Evolutionary conservation across 2,797 vertebrate genomes (phyloP).

Genomic region (Cyclopterus lumpus): DNA sequence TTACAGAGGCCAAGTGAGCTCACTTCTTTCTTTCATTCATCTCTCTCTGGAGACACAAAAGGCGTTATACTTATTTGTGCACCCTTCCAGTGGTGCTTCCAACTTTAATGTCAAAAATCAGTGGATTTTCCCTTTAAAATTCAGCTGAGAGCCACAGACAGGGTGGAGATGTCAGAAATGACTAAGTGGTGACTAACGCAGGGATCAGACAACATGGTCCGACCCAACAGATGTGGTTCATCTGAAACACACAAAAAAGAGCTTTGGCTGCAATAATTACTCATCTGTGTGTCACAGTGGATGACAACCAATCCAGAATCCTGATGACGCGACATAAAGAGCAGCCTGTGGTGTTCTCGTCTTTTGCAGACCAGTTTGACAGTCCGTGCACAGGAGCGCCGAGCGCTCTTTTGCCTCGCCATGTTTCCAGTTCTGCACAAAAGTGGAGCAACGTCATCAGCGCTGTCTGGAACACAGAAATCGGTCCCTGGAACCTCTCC

Average conservation of each 20-base stretch:
- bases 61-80: background rate
- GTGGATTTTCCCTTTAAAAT: constrained; percentile 4
- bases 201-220: constrained; percentile 2
- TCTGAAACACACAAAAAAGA: background rate
- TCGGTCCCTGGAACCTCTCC: background rate
- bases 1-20: background rate
- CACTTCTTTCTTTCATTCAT: background rate
- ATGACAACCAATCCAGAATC: background rate
- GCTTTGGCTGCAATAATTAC: background rate
- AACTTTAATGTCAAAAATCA: background rate
- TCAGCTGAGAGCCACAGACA: background rate
- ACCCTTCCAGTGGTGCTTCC: background rate
- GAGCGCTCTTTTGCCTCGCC: background rate
- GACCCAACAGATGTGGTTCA: background rate
- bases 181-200: constrained; percentile 2
- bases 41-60: background rate
- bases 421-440: background rate
- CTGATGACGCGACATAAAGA: background rate
- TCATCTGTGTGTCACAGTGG: background rate
- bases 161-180: background rate
- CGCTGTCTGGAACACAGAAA: constrained; percentile 1
- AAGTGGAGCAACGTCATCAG: background rate
- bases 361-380: background rate
- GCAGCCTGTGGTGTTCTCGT: background rate
- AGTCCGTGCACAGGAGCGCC: background rate